These are phyloP conservation scores for Megalonaias nervosa DNA, from an alignment of 1,140 invertebrate genomes.

Conservation along the genomic window DNA sequence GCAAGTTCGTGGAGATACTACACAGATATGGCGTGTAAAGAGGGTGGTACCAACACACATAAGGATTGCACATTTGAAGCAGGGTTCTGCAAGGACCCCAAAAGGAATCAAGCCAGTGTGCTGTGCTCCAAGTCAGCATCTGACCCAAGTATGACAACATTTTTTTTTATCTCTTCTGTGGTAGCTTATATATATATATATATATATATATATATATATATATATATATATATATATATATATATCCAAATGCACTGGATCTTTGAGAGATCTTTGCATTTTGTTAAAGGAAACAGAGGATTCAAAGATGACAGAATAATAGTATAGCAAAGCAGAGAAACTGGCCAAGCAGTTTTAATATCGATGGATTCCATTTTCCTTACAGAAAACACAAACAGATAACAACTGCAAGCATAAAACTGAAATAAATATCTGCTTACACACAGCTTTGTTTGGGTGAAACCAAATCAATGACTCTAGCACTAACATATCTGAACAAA, in stretches of 20 bases:
- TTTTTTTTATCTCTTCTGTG: too few species aligned
- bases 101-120: conserved; percentile 46
- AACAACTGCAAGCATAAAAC: too few species aligned
- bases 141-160: conserved; percentile 24
- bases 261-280: neutral
- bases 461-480: too few species aligned
- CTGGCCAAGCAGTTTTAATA: too few species aligned
- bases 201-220: too few species aligned
- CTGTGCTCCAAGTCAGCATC: conserved; percentile 32
- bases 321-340: too few species aligned
- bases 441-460: too few species aligned
- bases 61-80: conserved; percentile 36
- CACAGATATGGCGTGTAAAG: conserved; percentile 42
- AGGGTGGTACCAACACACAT: conserved; percentile 25
- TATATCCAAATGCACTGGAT: neutral
- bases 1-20: conserved; percentile 24
- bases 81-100: conserved; percentile 32
- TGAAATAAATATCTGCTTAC: too few species aligned
- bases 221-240: neutral
- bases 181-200: too few species aligned
- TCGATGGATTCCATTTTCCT: too few species aligned
- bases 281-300: neutral
- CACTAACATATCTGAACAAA: too few species aligned
- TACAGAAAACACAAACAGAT: too few species aligned
- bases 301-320: neutral